Evolutionary conservation across 2,888 invertebrate genomes (phyloP).

Genomic region (Polyploca ridens): DNA sequence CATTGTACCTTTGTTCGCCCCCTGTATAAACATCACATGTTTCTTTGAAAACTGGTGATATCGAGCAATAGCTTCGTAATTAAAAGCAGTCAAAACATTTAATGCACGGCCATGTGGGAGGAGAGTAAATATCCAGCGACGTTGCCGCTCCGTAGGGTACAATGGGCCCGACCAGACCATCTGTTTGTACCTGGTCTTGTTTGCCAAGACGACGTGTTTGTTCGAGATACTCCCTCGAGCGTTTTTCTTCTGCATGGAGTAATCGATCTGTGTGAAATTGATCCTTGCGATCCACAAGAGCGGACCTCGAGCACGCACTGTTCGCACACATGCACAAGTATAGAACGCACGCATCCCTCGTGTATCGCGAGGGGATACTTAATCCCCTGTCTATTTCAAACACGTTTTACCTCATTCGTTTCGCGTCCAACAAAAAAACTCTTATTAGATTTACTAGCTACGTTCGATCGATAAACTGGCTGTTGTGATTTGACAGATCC

Average conservation of each 20-base stretch:
- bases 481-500: constrained; percentile 70
- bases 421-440: constrained; percentile 76
- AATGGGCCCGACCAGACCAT: constrained; percentile 53
- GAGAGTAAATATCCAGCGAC: constrained; percentile 56
- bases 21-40: constrained; percentile 21
- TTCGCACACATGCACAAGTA: constrained; percentile 25
- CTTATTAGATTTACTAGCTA: constrained; percentile 78
- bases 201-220: constrained; percentile 53
- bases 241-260: constrained; percentile 51
- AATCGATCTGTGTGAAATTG: constrained; percentile 76
- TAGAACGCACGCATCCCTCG: constrained; percentile 45
- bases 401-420: constrained; percentile 83
- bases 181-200: constrained; percentile 70
- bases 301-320: constrained; percentile 51
- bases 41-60: constrained; percentile 40
- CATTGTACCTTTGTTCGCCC: constrained; percentile 60
- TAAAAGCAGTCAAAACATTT: constrained; percentile 50
- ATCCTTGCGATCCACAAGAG: constrained; percentile 72
- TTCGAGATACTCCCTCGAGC: constrained; percentile 35
- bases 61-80: constrained; percentile 48
- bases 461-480: constrained; percentile 67
- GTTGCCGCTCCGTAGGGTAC: constrained; percentile 72
- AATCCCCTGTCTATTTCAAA: constrained; percentile 84
- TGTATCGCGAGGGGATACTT: constrained; percentile 71
- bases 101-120: constrained; percentile 27